phyloP scores from a whole-genome alignment of 2,797 vertebrate genomes.

The Acrossocheilus fasciatus region DNA sequence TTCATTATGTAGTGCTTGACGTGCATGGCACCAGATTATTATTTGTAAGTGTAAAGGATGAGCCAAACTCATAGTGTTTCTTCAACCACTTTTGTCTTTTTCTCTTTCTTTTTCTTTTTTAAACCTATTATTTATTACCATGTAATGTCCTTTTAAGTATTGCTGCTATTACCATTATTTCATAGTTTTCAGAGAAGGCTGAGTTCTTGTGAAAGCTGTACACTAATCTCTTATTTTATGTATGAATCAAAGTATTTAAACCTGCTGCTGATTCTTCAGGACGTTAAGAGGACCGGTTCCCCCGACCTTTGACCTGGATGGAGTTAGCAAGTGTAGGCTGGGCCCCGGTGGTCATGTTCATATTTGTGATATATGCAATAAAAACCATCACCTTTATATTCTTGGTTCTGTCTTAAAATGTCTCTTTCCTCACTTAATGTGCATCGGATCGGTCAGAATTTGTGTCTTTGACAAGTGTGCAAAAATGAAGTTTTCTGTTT shows the following conservation, averaged over 20 bases:
- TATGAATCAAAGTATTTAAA: conserved; percentile 89
- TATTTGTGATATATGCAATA: conserved; percentile 95
- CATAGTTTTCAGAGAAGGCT: conserved; percentile 82
- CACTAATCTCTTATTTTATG: conserved; percentile 94
- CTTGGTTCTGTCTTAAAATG: conserved; percentile 71
- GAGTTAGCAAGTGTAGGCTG: conserved; percentile 81
- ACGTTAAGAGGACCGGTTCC: conserved; percentile 68
- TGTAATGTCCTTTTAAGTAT: conserved; percentile 91
- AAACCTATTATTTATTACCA: conserved; percentile 89
- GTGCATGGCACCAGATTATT: conserved; percentile 73
- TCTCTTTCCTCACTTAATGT: conserved; percentile 55
- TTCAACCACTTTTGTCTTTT: conserved; percentile 88
- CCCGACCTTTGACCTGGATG: conserved; percentile 73
- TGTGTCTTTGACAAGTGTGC: conserved; percentile 34
- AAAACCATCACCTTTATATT: conserved; percentile 87
- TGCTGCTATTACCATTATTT: conserved; percentile 87
- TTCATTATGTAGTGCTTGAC: conserved; percentile 63
- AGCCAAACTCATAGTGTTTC: conserved; percentile 79
- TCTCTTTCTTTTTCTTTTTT: conserved; percentile 84
- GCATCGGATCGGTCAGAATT: conserved; percentile 33
- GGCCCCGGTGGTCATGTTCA: conserved; percentile 84
- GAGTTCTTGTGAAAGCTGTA: conserved; percentile 88
- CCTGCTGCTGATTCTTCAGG: conserved; percentile 72
- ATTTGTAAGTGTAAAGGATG: conserved; percentile 74
- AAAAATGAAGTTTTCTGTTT: conserved; percentile 38